Conservation (phyloP, 2,888 invertebrate genomes). For the Norana najaformis region DNA sequence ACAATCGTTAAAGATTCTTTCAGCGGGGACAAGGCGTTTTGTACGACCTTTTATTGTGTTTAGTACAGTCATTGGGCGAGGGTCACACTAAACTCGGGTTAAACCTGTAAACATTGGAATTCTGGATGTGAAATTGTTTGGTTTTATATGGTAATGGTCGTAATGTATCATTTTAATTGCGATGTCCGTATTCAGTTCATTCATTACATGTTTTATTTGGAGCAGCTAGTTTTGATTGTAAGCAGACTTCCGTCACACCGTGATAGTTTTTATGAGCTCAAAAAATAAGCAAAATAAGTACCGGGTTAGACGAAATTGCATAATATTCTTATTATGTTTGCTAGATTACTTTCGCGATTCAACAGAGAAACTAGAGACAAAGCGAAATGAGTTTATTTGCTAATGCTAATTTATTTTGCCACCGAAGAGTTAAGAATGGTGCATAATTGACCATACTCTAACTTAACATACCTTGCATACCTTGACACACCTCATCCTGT, state of each 20-base stretch:
- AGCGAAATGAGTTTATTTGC: no score
- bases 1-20: neutral
- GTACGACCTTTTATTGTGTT: neutral
- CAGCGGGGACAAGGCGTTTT: neutral
- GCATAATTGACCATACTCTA: no score
- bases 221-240: neutral
- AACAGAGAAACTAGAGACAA: no score
- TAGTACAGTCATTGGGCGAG: neutral
- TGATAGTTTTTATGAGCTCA: neutral
- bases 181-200: neutral
- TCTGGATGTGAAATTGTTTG: neutral
- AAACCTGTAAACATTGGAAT: neutral
- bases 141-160: neutral
- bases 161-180: neutral
- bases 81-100: neutral
- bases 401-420: no score
- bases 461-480: no score
- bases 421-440: no score
- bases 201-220: neutral
- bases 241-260: neutral
- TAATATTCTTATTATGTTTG: no score
- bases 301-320: no score
- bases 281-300: neutral
- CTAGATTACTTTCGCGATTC: no score
- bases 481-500: no score